A percentile compares a stretch with the other conserved stretches of the same genome.
Conservation (phyloP, 2,888 invertebrate species). For the Sphinx pinastri region DNA sequence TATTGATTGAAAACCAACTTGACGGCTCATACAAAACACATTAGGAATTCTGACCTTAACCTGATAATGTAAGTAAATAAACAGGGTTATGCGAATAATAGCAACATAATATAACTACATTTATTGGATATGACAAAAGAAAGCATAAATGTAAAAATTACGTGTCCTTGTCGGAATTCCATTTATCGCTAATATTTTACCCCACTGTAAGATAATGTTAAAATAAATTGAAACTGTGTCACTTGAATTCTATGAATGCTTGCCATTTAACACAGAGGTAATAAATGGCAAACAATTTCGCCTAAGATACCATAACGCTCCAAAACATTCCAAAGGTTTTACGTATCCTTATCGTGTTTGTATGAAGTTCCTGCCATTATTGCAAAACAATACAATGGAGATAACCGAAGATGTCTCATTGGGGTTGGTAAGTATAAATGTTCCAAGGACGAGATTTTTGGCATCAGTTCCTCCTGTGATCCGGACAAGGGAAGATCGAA, state of each 20-base stretch:
- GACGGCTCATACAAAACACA: background rate
- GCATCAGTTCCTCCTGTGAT: slow-evolving; percentile 19
- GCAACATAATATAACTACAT: background rate
- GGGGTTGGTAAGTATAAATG: slow-evolving; percentile 27
- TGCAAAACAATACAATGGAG: slow-evolving; percentile 64
- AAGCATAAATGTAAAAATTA: too few species aligned
- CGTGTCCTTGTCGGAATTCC: too few species aligned
- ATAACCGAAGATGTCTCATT: slow-evolving; percentile 49
- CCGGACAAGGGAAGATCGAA: slow-evolving; percentile 10
- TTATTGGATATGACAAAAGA: too few species aligned
- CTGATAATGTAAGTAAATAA: background rate
- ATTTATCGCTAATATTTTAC: too few species aligned
- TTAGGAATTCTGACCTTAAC: background rate
- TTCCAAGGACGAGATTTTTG: background rate
- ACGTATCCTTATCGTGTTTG: slow-evolving; percentile 57
- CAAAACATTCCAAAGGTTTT: slow-evolving; percentile 63
- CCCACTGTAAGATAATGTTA: background rate
- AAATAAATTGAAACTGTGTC: too few species aligned
- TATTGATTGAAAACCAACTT: slow-evolving; percentile 13
- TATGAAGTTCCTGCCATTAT: slow-evolving; percentile 47
- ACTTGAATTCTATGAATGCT: too few species aligned
- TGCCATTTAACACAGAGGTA: background rate
- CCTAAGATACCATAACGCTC: slow-evolving; percentile 19
- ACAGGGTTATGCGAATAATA: background rate
- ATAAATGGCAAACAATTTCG: slow-evolving; percentile 24